Percentiles rank a stretch among this genome's conserved stretches.
Conservation (phyloP, 2,888 invertebrate genomes). For the Drosophila dives region DNA sequence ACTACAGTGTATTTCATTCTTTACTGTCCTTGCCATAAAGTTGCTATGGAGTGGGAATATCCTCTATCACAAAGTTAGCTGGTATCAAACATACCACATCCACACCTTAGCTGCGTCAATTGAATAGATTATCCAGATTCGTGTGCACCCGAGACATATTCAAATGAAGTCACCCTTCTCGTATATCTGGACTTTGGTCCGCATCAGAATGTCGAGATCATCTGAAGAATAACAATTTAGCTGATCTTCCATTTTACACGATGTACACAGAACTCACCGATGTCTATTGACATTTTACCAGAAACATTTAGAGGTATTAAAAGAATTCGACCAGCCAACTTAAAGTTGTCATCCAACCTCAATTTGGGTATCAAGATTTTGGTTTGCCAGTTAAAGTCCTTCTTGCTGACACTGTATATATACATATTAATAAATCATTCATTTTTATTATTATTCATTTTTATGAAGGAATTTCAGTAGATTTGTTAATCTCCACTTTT, state of each 20-base stretch:
- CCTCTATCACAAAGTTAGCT: constrained; percentile 88
- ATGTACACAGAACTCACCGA: constrained; percentile 85
- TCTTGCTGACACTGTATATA: constrained; percentile 87
- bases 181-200: constrained; percentile 88
- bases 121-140: constrained; percentile 88
- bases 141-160: constrained; percentile 88
- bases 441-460: too few relatives aligned
- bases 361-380: constrained; percentile 88
- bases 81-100: constrained; percentile 87
- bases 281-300: constrained; percentile 89
- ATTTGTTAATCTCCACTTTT: constrained; percentile 1
- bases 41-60: constrained; percentile 84
- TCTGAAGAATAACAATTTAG: constrained; percentile 82
- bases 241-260: neutral
- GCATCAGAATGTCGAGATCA: constrained; percentile 88
- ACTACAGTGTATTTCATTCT: neutral
- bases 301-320: constrained; percentile 88
- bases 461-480: neutral
- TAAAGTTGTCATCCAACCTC: constrained; percentile 89
- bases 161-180: constrained; percentile 87
- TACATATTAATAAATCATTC: neutral
- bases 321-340: constrained; percentile 88
- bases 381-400: constrained; percentile 89
- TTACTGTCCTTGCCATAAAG: constrained; percentile 50
- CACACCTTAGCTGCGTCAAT: constrained; percentile 73